A percentile compares a stretch with the other conserved stretches of the same genome.
Conservation (phyloP, 1,140 invertebrate genomes). For the Phymastichus coffea region DNA sequence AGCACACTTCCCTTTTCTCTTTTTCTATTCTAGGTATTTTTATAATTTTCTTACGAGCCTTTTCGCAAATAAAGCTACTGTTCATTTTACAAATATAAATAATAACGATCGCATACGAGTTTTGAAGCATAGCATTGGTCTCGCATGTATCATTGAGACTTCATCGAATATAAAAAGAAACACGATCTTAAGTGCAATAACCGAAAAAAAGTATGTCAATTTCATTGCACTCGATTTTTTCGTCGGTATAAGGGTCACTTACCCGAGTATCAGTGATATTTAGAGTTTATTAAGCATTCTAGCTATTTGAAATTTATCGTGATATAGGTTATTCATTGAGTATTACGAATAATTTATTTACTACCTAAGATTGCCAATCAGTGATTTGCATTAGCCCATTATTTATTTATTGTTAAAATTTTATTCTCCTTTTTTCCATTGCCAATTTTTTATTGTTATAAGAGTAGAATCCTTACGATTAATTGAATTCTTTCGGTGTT, state of each 20-base stretch:
- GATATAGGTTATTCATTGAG: constrained; percentile 11
- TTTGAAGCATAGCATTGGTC: constrained; percentile 13
- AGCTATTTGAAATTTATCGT: constrained; percentile 21
- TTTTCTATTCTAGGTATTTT: background rate
- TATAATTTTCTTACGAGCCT: constrained; percentile 21
- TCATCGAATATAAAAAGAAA: constrained; percentile 10
- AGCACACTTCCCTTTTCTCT: background rate
- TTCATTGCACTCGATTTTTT: constrained; percentile 26
- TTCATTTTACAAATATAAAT: no score
- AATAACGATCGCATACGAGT: background rate
- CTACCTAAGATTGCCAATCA: constrained; percentile 1
- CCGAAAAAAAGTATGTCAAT: constrained; percentile 26
- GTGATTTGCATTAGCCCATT: constrained; percentile 24
- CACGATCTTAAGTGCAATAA: constrained; percentile 23
- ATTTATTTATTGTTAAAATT: constrained; percentile 24
- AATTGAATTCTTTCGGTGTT: constrained; percentile 5
- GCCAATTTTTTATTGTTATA: constrained; percentile 2
- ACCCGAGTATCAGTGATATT: constrained; percentile 26
- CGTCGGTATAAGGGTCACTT: constrained; percentile 16
- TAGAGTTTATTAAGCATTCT: constrained; percentile 24
- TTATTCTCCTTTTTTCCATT: constrained; percentile 2
- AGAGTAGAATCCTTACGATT: no score
- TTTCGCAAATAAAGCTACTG: no score
- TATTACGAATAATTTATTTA: constrained; percentile 14
- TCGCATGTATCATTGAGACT: constrained; percentile 12